Evolutionary conservation across 1,140 invertebrate species (phyloP), one percentile per base, ranked within the genome.

Genomic region (Delia radicum): DNA sequence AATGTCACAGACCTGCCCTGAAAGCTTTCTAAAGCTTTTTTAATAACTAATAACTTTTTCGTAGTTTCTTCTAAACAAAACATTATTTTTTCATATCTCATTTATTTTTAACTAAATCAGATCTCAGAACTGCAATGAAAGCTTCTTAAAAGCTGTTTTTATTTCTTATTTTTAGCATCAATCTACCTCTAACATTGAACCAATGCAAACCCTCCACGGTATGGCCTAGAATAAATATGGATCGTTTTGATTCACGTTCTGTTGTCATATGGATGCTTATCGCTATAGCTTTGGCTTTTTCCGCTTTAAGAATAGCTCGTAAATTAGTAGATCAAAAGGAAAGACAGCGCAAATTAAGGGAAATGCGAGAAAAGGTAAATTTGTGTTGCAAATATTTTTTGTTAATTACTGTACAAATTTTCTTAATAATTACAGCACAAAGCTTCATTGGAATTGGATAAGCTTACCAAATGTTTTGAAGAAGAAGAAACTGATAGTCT

Each of bases 241-340:
- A 85, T 73, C 79, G 79, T 12, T 85, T 85, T 6, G 83, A 85
- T 72, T 85, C 83, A 0, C 79, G 83, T 21, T 85, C 83, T 1
- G 83, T 85, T 1, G 85, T 85, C 13, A 85, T 85, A n/a, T 85
- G 83, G 83, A 82, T 85, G 83, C 72, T 85, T 62, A 81, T 74
- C 28, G 79, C 81, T 21, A 83, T 85, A 61, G 81, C 81, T 1
- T 42, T 85, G 1, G 79, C 81, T 4, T 85, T 85, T 71, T 63
- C 83, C 0, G 80, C 79, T 13, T 29, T 85, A 4, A 80, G 83
- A n/a, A 81, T 81, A 77, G 72, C 75, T 6, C 73, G 83, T 10
- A 78, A 80, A 0, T 80, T 80, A 7, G 77, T 85, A 28, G 82
- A 85, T 29, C 81, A 79, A 15, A 78, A 79, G 2, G 46, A 75